phyloP scores from a whole-genome alignment of 2,113 vertebrate genomes.

The Hydrochoerus hydrochaeris region DNA sequence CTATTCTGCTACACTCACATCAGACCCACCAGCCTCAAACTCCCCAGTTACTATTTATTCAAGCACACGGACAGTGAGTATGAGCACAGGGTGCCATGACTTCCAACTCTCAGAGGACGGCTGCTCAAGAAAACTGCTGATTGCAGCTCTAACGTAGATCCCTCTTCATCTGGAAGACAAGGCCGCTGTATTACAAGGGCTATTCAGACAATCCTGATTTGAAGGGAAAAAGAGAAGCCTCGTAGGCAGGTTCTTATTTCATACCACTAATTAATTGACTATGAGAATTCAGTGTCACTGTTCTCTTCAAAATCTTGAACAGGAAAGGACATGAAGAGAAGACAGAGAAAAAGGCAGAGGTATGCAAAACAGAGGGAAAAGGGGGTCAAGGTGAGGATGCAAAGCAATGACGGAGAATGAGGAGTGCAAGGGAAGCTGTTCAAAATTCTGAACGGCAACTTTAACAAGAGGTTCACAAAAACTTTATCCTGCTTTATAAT shows the following conservation, averaged over 20 bases:
- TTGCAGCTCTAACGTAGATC: neutral
- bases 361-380: neutral
- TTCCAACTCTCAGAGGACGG: neutral
- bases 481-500: neutral
- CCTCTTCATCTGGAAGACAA: neutral
- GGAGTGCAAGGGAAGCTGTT: neutral
- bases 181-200: neutral
- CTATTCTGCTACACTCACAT: neutral
- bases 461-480: neutral
- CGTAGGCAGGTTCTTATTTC: neutral
- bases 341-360: neutral
- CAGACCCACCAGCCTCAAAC: neutral
- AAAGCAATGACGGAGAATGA: neutral
- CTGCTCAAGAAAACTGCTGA: neutral
- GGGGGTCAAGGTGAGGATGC: neutral
- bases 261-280: neutral
- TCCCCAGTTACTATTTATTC: neutral
- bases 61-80: neutral
- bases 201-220: neutral
- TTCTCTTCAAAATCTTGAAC: slow-evolving; percentile 17
- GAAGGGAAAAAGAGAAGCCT: neutral
- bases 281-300: neutral
- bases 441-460: neutral
- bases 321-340: neutral
- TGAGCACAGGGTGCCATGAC: neutral